phyloP scores from a whole-genome alignment of 2,888 invertebrate species.

The Pterostichus niger region DNA sequence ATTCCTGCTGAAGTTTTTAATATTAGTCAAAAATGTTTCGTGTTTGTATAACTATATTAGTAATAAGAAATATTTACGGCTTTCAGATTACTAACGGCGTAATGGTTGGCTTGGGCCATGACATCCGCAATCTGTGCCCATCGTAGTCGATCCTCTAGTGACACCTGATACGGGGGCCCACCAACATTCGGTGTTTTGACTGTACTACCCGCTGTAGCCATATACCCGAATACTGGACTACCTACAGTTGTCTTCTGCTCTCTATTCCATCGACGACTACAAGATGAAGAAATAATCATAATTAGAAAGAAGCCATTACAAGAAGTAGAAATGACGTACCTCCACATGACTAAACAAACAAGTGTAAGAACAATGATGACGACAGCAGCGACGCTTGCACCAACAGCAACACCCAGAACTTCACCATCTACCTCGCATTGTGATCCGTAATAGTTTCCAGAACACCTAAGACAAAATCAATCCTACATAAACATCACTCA shows the following conservation, averaged over 20 bases:
- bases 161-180: slow-evolving; percentile 89
- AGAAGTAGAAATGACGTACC: slow-evolving; percentile 77
- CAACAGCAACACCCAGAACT: slow-evolving; percentile 93
- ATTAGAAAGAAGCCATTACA: slow-evolving; percentile 16
- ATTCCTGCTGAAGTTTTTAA: no score
- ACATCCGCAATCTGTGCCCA: slow-evolving; percentile 96
- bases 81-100: slow-evolving; percentile 82
- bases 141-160: slow-evolving; percentile 88
- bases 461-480: slow-evolving; percentile 81
- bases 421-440: slow-evolving; percentile 95
- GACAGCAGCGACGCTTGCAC: slow-evolving; percentile 92
- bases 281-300: background rate
- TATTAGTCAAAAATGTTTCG: no score
- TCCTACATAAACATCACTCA: no score
- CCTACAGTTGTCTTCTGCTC: slow-evolving; percentile 91
- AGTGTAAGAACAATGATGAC: slow-evolving; percentile 93
- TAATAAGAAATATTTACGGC: slow-evolving; percentile 27
- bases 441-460: slow-evolving; percentile 92
- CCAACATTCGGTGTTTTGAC: slow-evolving; percentile 86
- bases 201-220: slow-evolving; percentile 85
- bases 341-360: slow-evolving; percentile 94
- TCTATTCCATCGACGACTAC: slow-evolving; percentile 91
- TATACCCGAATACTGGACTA: slow-evolving; percentile 92
- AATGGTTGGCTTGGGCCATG: slow-evolving; percentile 91
- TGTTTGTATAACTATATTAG: slow-evolving; percentile 27